Conservation (phyloP, 2,797 vertebrate species). For the Cetoscarus ocellatus region DNA sequence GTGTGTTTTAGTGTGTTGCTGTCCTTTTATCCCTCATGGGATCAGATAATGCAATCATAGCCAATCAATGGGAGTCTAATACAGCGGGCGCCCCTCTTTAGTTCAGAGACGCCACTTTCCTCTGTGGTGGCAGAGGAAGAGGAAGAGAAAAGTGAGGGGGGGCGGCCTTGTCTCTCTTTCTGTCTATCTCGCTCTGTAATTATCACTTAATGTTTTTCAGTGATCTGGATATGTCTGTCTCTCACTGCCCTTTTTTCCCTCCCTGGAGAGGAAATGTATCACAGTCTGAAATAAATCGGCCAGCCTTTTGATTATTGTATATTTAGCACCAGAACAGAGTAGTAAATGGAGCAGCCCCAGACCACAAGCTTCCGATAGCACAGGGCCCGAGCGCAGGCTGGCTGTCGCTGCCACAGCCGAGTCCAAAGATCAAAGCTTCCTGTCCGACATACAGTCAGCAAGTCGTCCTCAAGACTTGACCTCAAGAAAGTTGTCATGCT, state of each 20-base stretch:
- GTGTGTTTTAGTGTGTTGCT: constrained; percentile 51
- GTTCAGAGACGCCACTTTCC: constrained; percentile 75
- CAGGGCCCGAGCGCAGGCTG: constrained; percentile 47
- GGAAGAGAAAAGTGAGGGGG: constrained; percentile 63
- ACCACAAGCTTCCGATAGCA: constrained; percentile 79
- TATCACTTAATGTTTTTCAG: constrained; percentile 77
- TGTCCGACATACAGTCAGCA: constrained; percentile 63
- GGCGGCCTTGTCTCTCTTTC: constrained; percentile 67
- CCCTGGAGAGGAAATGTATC: constrained; percentile 63
- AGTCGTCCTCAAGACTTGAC: constrained; percentile 52
- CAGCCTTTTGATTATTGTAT: constrained; percentile 82
- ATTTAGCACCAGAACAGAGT: constrained; percentile 77
- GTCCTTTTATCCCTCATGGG: constrained; percentile 69
- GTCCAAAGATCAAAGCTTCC: constrained; percentile 68
- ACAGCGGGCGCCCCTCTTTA: constrained; percentile 78
- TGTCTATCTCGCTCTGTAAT: constrained; percentile 78
- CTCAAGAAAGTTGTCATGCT: constrained; percentile 66
- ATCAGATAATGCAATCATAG: constrained; percentile 79
- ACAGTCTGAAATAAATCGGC: constrained; percentile 81
- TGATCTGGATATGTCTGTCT: constrained; percentile 75
- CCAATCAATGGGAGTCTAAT: constrained; percentile 79
- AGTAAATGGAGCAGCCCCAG: constrained; percentile 68
- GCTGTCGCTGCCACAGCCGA: constrained; percentile 67
- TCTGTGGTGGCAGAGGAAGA: constrained; percentile 75
- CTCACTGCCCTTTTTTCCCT: constrained; percentile 59